Evolutionary conservation across 2,797 vertebrate species (phyloP).

Genomic region (Alosa sapidissima): DNA sequence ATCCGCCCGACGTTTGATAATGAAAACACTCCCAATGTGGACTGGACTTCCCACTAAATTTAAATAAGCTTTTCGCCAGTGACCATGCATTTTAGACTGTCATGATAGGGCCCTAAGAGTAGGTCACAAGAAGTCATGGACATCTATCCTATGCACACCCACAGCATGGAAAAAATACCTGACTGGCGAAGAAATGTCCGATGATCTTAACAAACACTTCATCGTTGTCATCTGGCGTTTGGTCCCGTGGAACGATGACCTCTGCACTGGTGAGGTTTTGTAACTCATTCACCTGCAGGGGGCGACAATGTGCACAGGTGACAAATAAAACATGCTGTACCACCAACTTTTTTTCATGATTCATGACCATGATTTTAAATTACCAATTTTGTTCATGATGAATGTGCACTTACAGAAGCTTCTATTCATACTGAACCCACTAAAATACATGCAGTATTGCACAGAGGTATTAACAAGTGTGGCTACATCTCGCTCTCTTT

Average conservation of each 20-base stretch:
- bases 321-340: not conserved
- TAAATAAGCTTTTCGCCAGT: too few relatives aligned
- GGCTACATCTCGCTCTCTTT: too few relatives aligned
- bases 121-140: not conserved
- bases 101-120: not conserved
- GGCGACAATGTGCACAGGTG: not conserved
- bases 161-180: constrained; percentile 68
- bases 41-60: too few relatives aligned
- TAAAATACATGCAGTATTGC: not conserved
- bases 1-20: too few relatives aligned
- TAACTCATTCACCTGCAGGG: constrained; percentile 87
- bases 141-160: not conserved
- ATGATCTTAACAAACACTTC: constrained; percentile 96
- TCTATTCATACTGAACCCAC: too few relatives aligned
- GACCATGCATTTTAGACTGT: too few relatives aligned
- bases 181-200: constrained; percentile 96
- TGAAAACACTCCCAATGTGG: too few relatives aligned
- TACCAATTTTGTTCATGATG: not conserved
- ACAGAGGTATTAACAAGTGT: not conserved
- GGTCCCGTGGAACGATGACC: constrained; percentile 94
- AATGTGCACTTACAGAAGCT: not conserved
- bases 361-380: too few relatives aligned
- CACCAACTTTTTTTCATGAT: not conserved
- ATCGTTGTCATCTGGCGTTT: constrained; percentile 92
- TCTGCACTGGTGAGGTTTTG: constrained; percentile 94